Base-by-base conservation (phyloP, 2,888 invertebrate species). In the Drosophila anomalata region DNA sequence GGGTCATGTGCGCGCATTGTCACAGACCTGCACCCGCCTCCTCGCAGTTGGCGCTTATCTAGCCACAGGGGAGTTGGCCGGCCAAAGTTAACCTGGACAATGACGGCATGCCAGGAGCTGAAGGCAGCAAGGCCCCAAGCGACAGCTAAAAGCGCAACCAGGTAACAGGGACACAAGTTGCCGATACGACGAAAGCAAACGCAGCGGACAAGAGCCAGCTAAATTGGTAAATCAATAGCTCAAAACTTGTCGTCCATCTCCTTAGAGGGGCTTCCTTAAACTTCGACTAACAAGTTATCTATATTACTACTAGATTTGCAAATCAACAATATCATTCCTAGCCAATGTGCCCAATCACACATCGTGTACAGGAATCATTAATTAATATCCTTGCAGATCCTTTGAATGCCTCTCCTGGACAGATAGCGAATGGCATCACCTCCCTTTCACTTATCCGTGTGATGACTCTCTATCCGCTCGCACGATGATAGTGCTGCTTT, bases 1-100 rank as follows among this genome's bases (percentile, higher is more conserved):
- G 85, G 88, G 87, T 81, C 85, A 84, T 79, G 75, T 87, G 85
- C 87, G 82, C 80, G 83, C 81, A 78, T 78, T 84, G 75, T 74
- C 67, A 61, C 46, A 57, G 47, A 47, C 52, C 41, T 51, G 55
- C 53, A 48, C 46, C 39, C 53, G 65, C 65, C 65, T 22, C 36
- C 33, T 11, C 31, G 11, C 24, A 9, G 24, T 44, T 42, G 17
- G 17, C 11, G 33, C 24, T 65, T 65, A 65, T 65, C 65, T 65
- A 20, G 39, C 53, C 65, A 33, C 65, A 39, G 53, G 53, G 65
- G 65, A 50, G 50, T 36, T n/a, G 36, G n/a, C 9, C 8, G 22
- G 26, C 26, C 39, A 12, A 36, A 39, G 53, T 31, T 63, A 65
- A 47, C 46, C 63, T 62, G 53, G 53, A 54, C 65, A 47, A 51